Base-by-base conservation (phyloP, 2,797 vertebrate genomes). In the Salarias fasciatus region DNA sequence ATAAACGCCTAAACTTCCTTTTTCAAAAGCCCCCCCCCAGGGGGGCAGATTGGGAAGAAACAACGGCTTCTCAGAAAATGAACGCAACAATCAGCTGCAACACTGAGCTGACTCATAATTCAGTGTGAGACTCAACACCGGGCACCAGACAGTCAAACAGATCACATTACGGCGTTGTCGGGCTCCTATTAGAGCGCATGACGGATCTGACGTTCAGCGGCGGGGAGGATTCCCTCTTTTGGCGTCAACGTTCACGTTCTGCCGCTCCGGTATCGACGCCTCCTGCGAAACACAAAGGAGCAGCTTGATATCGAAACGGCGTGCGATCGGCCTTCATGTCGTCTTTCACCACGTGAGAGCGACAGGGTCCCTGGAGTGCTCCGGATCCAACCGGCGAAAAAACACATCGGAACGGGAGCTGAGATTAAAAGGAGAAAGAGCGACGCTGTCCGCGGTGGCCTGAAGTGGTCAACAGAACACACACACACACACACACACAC, bases 21-120 rank as follows among this genome's bases (percentile, higher is more conserved):
- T 43, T 82, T 75, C 47, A 68, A 71, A 52, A 65, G 60, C 81
- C 63, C 38, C 4, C 3, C 18, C 18, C 18, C 3, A 18, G 2
- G 58, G 76, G 75, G 72, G 38, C 48, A 80, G 72, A 80, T 79
- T 84, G 80, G 79, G 75, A 51, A 52, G 58, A 72, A 69, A 77
- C 69, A 75, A 71, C 33, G 3, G 67, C 60, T 66, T 72, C 28
- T 63, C 35, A 48, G 60, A 57, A 82, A 79, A 76, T 40, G 31
- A 45, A 84, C 84, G 68, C 66, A 73, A 69, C 49, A 53, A 77
- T 74, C 79, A 65, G 67, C 15, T 6, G 58, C 62, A 4, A 45
- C 57, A 9, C 7, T 42, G 53, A 53, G 45, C 47, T 60, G 58
- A 77, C 77, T 69, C 75, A 74, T 77, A 57, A 74, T 76, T 67